Percentiles rank a stretch among this genome's conserved stretches.
Evolutionary conservation across 2,888 invertebrate genomes (phyloP).

Genomic region (Phengaris arion): DNA sequence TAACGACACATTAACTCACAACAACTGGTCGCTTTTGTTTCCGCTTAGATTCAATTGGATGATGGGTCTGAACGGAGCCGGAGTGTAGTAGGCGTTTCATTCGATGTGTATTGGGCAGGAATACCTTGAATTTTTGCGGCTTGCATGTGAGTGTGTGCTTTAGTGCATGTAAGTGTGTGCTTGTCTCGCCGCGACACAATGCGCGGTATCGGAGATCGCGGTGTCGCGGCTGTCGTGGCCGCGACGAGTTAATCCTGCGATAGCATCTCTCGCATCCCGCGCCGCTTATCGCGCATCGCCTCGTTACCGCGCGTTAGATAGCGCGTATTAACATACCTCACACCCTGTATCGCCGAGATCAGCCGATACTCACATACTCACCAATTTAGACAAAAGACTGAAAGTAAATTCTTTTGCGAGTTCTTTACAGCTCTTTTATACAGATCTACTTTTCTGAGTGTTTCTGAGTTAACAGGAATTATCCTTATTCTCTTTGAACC

Average conservation of each 20-base stretch:
- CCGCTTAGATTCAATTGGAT: no score
- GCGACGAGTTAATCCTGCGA: constrained; percentile 26
- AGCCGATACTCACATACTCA: not conserved
- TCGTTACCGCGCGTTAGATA: constrained; percentile 4
- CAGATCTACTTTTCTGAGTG: not conserved
- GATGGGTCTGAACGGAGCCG: no score
- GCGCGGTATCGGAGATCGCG: constrained; percentile 21
- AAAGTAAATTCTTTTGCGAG: not conserved
- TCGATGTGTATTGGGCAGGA: not conserved
- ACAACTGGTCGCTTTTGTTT: no score
- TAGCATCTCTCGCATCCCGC: constrained; percentile 7
- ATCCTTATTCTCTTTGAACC: not conserved
- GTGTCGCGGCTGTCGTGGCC: not conserved
- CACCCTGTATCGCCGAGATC: not conserved
- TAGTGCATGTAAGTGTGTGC: not conserved
- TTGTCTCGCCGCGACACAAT: not conserved
- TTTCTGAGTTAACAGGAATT: not conserved
- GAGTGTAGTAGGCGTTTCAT: not conserved
- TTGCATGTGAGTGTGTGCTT: no score
- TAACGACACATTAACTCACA: no score
- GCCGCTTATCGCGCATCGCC: constrained; percentile 6
- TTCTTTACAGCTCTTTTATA: not conserved
- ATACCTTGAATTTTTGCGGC: not conserved
- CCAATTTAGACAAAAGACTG: not conserved
- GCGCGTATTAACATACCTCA: constrained; percentile 24